Evolutionary conservation across 2,113 vertebrate species (phyloP), one percentile per base, ranked within the genome.

Genomic region (Hyperoodon ampullatus): DNA sequence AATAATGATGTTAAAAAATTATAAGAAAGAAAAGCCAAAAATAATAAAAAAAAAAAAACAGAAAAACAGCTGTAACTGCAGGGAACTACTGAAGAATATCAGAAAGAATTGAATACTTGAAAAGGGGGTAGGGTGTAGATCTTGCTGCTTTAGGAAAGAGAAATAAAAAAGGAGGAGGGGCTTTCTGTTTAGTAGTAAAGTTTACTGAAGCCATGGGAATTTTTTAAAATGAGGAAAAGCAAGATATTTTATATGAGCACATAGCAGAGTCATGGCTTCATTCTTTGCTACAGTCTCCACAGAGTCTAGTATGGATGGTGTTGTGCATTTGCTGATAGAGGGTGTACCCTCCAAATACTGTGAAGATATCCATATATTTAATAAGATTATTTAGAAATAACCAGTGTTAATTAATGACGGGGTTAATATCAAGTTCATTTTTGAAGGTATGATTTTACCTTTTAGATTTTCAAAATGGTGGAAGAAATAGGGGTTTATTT

Each of bases 401-500:
- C 11, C 6, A 33, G 1, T 44, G 14, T 24, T 60, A 15, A 28
- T 58, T 71, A 44, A 93, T 70, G 86, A 44, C 2, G 89, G n/a
- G 24, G 1, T 47, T 94, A 60, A 77, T 53, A 77, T n/a, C 15
- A 68, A 53, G 30, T 65, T 84, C 28, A 86, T 4, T 93, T 92
- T 92, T 4, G 39, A 86, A 89, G 26, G 4, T 61, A n/a, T 63
- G 30, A 68, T 68, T 78, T 96, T 50, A 80, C 21, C 6, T 83
- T 95, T 74, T 72, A 93, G 33, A n/a, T 23, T 80, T 92, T 77
- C 80, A 71, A 87, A 83, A 50, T 77, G 42, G n/a, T 50, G 82
- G 44, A 50, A 81, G 16, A n/a, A 82, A 55, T 55, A 80, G 30
- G 35, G 26, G 39, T 47, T 88, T 55, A 60, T 60, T 82, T 77